Evolutionary conservation across 2,797 vertebrate genomes (phyloP).

Genomic region (Oreochromis grahami): DNA sequence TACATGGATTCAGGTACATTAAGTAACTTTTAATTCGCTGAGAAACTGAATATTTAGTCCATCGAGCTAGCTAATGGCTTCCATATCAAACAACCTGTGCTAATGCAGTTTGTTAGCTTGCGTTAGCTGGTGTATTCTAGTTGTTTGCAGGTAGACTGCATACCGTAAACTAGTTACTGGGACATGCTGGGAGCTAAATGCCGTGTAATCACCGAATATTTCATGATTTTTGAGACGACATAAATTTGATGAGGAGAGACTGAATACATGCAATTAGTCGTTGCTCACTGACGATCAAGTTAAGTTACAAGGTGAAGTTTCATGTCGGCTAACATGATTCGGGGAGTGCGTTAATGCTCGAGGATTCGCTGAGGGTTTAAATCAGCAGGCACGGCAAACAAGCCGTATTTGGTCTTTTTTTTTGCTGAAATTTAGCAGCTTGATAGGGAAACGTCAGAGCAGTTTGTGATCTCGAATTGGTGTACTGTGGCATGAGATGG

Average conservation of each 20-base stretch:
- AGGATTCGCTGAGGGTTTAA: not conserved
- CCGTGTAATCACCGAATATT: not conserved
- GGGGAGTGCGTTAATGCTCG: not conserved
- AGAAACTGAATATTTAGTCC: not conserved
- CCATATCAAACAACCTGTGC: slow-evolving; percentile 29
- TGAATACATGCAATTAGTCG: not conserved
- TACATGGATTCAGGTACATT: too few relatives aligned
- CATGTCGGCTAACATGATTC: slow-evolving; percentile 4
- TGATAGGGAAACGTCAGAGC: not conserved
- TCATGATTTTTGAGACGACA: not conserved
- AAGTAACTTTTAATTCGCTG: slow-evolving; percentile 15
- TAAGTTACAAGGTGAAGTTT: slow-evolving; percentile 37
- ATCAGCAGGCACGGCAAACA: not conserved
- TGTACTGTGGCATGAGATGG: not conserved
- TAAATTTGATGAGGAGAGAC: rapidly evolving
- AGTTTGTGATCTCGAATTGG: not conserved
- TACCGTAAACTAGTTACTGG: not conserved
- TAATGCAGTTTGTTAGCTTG: slow-evolving; percentile 24
- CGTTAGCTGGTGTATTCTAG: slow-evolving; percentile 16
- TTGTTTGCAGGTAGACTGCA: slow-evolving; percentile 15
- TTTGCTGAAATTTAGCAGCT: not conserved
- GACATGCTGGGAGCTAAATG: not conserved
- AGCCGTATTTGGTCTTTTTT: not conserved
- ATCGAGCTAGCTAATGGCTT: slow-evolving; percentile 25
- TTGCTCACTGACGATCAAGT: not conserved